Evolutionary conservation across 2,113 vertebrate genomes (phyloP), one percentile per base, ranked within the genome.

Genomic region (Eubucco bourcierii): DNA sequence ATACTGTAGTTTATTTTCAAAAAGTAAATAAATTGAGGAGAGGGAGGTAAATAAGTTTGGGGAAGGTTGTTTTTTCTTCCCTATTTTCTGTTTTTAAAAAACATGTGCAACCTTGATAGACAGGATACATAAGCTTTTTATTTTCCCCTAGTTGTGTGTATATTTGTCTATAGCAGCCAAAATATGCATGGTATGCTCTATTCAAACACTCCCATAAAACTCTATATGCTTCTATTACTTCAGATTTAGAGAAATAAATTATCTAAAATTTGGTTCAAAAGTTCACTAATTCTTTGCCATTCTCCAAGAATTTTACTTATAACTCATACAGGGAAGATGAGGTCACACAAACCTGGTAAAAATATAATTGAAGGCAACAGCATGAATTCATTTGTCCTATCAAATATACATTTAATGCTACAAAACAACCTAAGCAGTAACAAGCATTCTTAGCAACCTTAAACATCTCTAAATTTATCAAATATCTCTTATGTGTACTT

Each of bases 201-300:
- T 25, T 67, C 61, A 90, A 95, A 87, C 28, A 52, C 25, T 83
- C 47, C 13, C 44, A 71, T 77, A 93, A 93, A 87, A 60, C 28
- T 34, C 20, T 37, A 78, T 34, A 56, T 4, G 53, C 12, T 71
- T 90, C 19, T 64, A 80, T 67, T 74, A 78, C 31, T 50, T 83
- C 37, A 82, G 58, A 76, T 80, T 72, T 88, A 77, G 18, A 87
- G 16, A 93, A 93, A 92, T 74, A 71, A 79, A 58, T 28, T 85
- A 71, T 23, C 23, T 60, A 12, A 70, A 68, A 74, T 83, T 77
- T 44, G 74, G 25, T 65, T 72, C 23, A 67, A 23, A 87, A 77
- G 60, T 85, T 74, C 33, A 91, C 52, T 86, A 31, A 18, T 88
- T 86, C 13, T 77, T 56, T 67, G 3, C 74, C 28, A 93, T 83